Base-by-base conservation (phyloP, 2,797 vertebrate genomes). In the Falco rusticolus region DNA sequence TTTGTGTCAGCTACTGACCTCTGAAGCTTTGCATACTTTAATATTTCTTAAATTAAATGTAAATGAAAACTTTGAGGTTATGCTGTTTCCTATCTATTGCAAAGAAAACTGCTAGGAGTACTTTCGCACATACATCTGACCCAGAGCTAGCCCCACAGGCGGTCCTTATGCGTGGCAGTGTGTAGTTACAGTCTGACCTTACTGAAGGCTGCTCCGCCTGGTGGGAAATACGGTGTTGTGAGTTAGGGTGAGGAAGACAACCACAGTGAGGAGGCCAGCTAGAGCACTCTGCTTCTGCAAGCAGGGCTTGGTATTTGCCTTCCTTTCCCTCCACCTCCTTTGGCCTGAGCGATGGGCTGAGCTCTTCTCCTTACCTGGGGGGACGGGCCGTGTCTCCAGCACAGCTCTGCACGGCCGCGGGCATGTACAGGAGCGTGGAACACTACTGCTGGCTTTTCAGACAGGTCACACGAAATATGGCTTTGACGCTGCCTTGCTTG, bases 171-270 rank as follows among this genome's bases (percentile, higher is more conserved):
- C 9, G 2, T 21, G 39, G n/a, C 5, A 10, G 0, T 2, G 20
- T 0, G 1, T 15, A 6, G 9, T 4, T 13, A 0, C 16, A 24
- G 22, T 19, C 8, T 33, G 56, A 5, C 8, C 28, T 15, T 3
- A 18, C 13, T 25, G 31, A 31, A 24, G 1, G 6, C 11, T 4
- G 4, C 54, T 54, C 4, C 5, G 14, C 25, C 80, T 12, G 57
- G 41, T 68, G 33, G 50, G 57, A 43, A 33, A 10, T 3, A 0
- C 1, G 0, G 0, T 4, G 20, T 3, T 4, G 0, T 0, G 43
- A 13, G 20, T 11, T 12, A 29, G 39, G 33, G 8, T 5, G 60
- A 48, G 45, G 61, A 22, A 41, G 16, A 16, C 2, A 20, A 1
- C 13, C 28, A 2, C 1, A 6, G 31, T 24, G 37, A 9, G 7